Percentiles rank a stretch among this genome's conserved stretches.
Evolutionary conservation across 2,888 invertebrate species (phyloP).

Genomic region (Argyra leucocephala): DNA sequence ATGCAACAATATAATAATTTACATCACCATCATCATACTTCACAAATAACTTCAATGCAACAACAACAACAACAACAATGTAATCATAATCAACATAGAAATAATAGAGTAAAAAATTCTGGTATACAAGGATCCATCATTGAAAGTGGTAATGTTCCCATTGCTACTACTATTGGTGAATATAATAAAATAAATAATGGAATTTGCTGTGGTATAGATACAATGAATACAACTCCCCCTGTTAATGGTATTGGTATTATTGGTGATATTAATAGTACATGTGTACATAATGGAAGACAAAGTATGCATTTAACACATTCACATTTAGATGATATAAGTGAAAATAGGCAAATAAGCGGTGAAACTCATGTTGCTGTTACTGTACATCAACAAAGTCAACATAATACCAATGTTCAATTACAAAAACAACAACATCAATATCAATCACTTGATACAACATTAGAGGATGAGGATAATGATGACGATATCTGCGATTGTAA

Average conservation of each 20-base stretch:
- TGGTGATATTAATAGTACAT: slow-evolving; percentile 10
- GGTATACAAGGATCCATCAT: slow-evolving; percentile 4
- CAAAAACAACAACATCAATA: slow-evolving; percentile 19
- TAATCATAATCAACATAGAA: slow-evolving; percentile 13
- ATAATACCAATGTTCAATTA: slow-evolving; percentile 23
- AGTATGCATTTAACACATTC: slow-evolving; percentile 17
- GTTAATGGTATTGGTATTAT: slow-evolving; percentile 1
- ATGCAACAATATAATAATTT: slow-evolving; percentile 42
- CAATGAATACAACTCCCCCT: not conserved
- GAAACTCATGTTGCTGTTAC: slow-evolving; percentile 29
- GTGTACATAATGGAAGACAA: slow-evolving; percentile 10
- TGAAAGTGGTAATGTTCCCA: not conserved
- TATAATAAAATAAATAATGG: not conserved
- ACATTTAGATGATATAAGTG: slow-evolving; percentile 23
- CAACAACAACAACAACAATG: slow-evolving; percentile 18
- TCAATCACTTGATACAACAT: slow-evolving; percentile 24
- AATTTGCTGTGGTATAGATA: not conserved
- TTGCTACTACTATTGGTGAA: not conserved
- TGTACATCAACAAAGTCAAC: slow-evolving; percentile 28
- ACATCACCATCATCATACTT: slow-evolving; percentile 36
- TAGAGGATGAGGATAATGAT: slow-evolving; percentile 23
- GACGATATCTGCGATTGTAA: slow-evolving; percentile 8
- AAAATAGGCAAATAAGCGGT: slow-evolving; percentile 26
- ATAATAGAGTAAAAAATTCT: not conserved
- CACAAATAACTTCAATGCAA: slow-evolving; percentile 23